Conservation (phyloP, 1,140 invertebrate genomes). For the Mya arenaria region DNA sequence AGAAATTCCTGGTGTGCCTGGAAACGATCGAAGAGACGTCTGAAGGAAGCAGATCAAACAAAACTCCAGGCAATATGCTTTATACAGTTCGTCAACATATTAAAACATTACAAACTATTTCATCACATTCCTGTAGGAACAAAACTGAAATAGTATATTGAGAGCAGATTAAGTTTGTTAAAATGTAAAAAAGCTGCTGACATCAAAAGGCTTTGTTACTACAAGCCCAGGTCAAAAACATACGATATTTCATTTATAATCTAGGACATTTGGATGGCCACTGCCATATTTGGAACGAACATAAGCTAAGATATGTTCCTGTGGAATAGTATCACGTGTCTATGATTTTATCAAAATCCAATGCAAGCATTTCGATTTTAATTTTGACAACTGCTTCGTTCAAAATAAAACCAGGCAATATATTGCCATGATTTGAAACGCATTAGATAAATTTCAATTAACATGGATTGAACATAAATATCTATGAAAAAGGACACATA, state of each 20-base stretch:
- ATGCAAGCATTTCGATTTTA: slow-evolving; percentile 19
- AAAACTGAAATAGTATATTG: neutral
- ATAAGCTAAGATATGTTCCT: neutral
- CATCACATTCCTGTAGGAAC: slow-evolving; percentile 26
- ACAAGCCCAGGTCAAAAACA: slow-evolving; percentile 6
- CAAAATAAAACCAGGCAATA: slow-evolving; percentile 38
- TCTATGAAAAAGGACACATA: slow-evolving; percentile 20
- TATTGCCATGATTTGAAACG: slow-evolving; percentile 24
- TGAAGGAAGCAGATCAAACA: neutral
- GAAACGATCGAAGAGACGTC: neutral
- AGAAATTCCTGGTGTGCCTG: neutral
- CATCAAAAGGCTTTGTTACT: slow-evolving; percentile 2
- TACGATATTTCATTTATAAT: slow-evolving; percentile 33
- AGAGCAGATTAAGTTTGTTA: slow-evolving; percentile 5
- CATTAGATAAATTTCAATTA: neutral
- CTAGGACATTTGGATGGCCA: neutral
- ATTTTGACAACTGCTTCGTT: slow-evolving; percentile 10
- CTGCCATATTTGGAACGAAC: slow-evolving; percentile 35
- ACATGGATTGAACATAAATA: slow-evolving; percentile 31
- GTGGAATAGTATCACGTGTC: slow-evolving; percentile 28
- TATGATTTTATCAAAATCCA: slow-evolving; percentile 13
- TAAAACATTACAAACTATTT: neutral
- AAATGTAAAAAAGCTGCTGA: slow-evolving; percentile 15
- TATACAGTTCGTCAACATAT: slow-evolving; percentile 7
- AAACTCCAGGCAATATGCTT: neutral